These are phyloP conservation scores for Rallus crepitans DNA, from an alignment of 2,797 vertebrate genomes.

Conservation along the genomic window DNA sequence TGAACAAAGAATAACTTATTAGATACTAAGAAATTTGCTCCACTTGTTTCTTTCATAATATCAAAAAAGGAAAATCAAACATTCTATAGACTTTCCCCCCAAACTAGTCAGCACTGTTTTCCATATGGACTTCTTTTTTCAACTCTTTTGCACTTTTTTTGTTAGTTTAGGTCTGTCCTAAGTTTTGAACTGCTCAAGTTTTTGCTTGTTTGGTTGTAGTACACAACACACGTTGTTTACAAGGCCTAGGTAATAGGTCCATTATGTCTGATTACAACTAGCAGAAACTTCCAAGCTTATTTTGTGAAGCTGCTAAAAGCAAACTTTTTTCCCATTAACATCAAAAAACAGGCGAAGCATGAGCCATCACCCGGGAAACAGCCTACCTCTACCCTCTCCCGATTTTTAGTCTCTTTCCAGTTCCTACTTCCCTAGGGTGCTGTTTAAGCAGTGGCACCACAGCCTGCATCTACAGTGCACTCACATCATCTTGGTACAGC, in stretches of 20 bases:
- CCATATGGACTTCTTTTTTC: not conserved
- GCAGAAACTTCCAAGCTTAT: not conserved
- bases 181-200: not conserved
- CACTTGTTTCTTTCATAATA: not conserved
- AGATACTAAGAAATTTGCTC: not conserved
- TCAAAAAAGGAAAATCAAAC: not conserved
- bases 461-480: not conserved
- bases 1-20: not conserved
- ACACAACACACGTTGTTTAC: not conserved
- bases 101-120: not conserved
- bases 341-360: not conserved
- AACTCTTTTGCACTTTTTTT: not conserved
- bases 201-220: not conserved
- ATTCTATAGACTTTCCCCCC: not conserved
- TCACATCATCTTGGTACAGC: not conserved
- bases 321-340: not conserved
- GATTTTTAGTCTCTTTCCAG: not conserved
- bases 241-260: not conserved
- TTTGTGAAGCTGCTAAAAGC: not conserved
- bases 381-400: not conserved
- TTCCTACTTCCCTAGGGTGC: not conserved
- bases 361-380: not conserved
- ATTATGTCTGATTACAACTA: not conserved
- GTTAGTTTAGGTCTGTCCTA: not conserved
- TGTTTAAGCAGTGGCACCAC: not conserved